Evolutionary conservation across 2,888 invertebrate species (phyloP).

Genomic region (Cataglyphis cursor): DNA sequence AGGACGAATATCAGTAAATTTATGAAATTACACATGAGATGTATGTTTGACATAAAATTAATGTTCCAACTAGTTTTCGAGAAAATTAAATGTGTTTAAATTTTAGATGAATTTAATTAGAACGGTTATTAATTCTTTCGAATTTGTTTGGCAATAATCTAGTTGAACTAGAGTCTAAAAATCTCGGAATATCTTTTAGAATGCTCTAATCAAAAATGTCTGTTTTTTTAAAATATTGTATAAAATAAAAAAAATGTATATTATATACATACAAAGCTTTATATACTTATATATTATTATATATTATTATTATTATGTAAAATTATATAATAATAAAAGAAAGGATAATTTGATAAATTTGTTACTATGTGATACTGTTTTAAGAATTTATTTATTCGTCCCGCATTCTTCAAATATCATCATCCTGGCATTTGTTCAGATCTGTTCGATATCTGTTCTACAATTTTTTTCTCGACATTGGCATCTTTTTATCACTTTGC

Average conservation of each 20-base stretch:
- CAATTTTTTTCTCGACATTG: constrained; percentile 25
- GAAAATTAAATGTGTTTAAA: constrained; percentile 7
- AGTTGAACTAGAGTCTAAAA: background rate
- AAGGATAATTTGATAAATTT: background rate
- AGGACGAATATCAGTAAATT: background rate
- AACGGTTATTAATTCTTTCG: background rate
- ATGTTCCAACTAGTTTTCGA: background rate
- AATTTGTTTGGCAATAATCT: background rate
- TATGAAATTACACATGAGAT: background rate
- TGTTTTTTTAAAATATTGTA: background rate
- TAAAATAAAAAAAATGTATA: background rate
- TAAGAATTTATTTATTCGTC: constrained; percentile 8
- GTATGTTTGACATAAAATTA: background rate
- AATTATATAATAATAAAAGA: background rate
- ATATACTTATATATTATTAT: background rate
- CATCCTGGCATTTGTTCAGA: constrained; percentile 57
- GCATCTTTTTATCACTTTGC: constrained; percentile 28
- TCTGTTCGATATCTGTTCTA: constrained; percentile 5
- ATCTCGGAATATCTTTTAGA: background rate
- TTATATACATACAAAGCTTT: background rate
- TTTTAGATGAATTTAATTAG: background rate
- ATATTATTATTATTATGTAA: too few relatives aligned
- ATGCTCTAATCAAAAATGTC: background rate
- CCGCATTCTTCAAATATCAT: background rate
- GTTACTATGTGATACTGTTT: background rate